phyloP scores from a whole-genome alignment of 1,140 invertebrate species.

The Rhyzopertha dominica region DNA sequence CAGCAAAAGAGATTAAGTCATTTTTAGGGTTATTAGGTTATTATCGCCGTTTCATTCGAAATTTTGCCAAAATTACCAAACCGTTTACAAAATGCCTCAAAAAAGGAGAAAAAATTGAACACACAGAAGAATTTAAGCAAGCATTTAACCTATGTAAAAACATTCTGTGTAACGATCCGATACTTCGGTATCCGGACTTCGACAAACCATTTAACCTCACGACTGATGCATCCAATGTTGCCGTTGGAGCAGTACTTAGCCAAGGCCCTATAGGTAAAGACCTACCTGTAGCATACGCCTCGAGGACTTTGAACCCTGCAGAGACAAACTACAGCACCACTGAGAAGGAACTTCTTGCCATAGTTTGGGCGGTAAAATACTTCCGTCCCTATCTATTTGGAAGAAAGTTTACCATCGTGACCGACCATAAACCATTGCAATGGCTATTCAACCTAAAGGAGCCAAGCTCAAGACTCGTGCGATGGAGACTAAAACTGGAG shows the following conservation, averaged over 20 bases:
- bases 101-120: constrained; percentile 7
- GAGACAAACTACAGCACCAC: constrained; percentile 36
- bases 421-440: constrained; percentile 44
- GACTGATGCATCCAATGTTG: constrained; percentile 35
- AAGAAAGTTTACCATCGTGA: constrained; percentile 30
- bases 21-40: constrained; percentile 41
- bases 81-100: constrained; percentile 25
- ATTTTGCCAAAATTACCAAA: constrained; percentile 34
- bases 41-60: constrained; percentile 37
- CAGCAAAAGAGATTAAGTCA: constrained; percentile 3
- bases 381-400: constrained; percentile 44
- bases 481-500: constrained; percentile 1
- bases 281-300: constrained; percentile 22
- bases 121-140: constrained; percentile 4
- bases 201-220: constrained; percentile 27
- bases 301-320: constrained; percentile 14
- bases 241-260: constrained; percentile 31
- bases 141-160: constrained; percentile 6
- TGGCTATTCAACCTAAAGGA: no score
- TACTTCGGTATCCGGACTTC: constrained; percentile 11
- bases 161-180: constrained; percentile 11
- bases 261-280: constrained; percentile 28
- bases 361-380: constrained; percentile 43
- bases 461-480: background rate
- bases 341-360: constrained; percentile 38